Evolutionary conservation across 2,888 invertebrate genomes (phyloP), one percentile per base, ranked within the genome.

Genomic region (Rhamnusium bicolor): DNA sequence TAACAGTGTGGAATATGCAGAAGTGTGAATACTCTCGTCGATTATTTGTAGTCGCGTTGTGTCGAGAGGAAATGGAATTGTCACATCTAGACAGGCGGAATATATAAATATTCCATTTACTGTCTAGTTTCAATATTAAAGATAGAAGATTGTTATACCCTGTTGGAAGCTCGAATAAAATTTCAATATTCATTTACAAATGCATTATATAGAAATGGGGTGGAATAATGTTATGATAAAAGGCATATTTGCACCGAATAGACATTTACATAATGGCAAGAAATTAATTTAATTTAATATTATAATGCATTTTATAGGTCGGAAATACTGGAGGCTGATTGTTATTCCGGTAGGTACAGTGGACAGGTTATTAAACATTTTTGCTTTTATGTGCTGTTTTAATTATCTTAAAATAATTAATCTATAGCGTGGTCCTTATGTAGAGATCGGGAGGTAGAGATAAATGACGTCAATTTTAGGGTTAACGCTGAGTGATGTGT

Each of bases 91-190:
- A 61, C 61, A 61, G 58, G 46, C 61, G 46, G 21, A 61, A 61
- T 61, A 46, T 61, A 61, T 61, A 61, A 61, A 61, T 61, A 61
- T 46, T 61, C 46, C 46, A 61, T 61, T 61, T 61, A 21, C 68
- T 53, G 47, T 40, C 68, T 67, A 53, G 67, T 67, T 67, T 67
- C 67, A 56, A 56, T 67, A 54, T 40, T 46, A 58, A 68, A 68
- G 40, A 58, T 68, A 29, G 58, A 46, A 47, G 53, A 58, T 68
- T 68, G 58, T 68, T 68, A 40, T 58, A 14, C 18, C 61, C 61
- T 32, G 46, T 32, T 32, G 58, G 58, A n/a, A 16, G 29, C 12
- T 21, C n/a, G 19, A 61, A 61, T 46, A 61, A 61, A 61, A 61
- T 61, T 61, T 61, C 61, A 61, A 61, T 46, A 61, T 61, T 61